Evolutionary conservation across 2,797 vertebrate species (phyloP).

Genomic region (Steatocranus sp.): DNA sequence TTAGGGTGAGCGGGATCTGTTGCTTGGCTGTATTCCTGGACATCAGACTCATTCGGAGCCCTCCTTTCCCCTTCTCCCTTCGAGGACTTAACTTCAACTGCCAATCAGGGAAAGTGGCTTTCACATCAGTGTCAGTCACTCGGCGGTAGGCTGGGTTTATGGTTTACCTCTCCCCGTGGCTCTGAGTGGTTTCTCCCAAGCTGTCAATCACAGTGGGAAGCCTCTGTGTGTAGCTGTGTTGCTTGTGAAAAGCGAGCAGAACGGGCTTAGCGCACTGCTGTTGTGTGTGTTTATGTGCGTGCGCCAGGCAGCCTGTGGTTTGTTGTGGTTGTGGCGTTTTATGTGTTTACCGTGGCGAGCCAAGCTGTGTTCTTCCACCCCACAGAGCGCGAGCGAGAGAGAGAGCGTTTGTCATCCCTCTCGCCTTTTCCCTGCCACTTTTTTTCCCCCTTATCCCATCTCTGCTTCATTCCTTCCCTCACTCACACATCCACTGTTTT

Average conservation of each 20-base stretch:
- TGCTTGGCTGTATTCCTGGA: background rate
- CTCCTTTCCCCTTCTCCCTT: background rate
- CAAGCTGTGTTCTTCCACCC: slow-evolving; percentile 55
- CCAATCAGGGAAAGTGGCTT: slow-evolving; percentile 49
- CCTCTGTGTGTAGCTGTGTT: slow-evolving; percentile 11
- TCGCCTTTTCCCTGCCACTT: background rate
- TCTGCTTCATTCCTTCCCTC: background rate
- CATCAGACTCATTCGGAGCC: background rate
- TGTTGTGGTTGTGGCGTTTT: slow-evolving; percentile 64
- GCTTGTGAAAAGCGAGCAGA: slow-evolving; percentile 9
- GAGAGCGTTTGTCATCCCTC: slow-evolving; percentile 8
- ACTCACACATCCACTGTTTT: background rate
- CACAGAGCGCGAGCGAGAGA: slow-evolving; percentile 12
- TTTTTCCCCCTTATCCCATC: background rate
- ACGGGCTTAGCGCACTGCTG: background rate
- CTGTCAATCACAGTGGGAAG: slow-evolving; percentile 53
- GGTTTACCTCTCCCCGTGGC: slow-evolving; percentile 26
- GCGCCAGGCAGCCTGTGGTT: slow-evolving; percentile 60
- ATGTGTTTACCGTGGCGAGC: slow-evolving; percentile 61
- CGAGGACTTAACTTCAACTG: slow-evolving; percentile 36
- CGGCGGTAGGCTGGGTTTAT: slow-evolving; percentile 17
- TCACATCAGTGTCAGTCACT: slow-evolving; percentile 54
- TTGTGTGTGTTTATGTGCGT: slow-evolving; percentile 3
- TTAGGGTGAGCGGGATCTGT: background rate
- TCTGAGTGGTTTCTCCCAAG: slow-evolving; percentile 43